Evolutionary conservation across 2,113 vertebrate genomes (phyloP).

Genomic region (Mastomys coucha): DNA sequence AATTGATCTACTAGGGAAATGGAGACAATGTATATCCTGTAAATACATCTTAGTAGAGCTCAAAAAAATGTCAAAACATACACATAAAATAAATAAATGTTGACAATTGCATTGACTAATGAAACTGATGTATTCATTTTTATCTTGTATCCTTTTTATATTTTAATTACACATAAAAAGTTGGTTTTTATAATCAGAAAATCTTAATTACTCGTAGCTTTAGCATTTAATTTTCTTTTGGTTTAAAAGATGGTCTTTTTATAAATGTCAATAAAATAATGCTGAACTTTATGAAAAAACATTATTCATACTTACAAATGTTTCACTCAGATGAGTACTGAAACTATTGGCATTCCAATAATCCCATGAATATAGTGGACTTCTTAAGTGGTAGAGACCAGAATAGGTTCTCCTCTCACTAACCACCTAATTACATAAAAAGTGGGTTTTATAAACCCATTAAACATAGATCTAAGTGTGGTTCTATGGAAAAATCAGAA

Average conservation of each 20-base stretch:
- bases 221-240: neutral
- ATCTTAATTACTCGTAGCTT: neutral
- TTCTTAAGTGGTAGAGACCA: neutral
- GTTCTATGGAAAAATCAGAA: neutral
- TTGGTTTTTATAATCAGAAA: neutral
- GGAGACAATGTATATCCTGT: neutral
- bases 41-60: neutral
- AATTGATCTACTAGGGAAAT: neutral
- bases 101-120: neutral
- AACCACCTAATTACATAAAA: neutral
- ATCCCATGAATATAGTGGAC: neutral
- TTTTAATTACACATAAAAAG: neutral
- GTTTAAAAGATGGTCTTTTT: neutral
- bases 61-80: neutral
- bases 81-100: neutral
- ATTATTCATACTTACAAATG: neutral
- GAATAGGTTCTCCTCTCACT: neutral
- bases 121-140: neutral
- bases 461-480: neutral
- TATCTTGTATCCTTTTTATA: neutral
- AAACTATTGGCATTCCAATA: neutral
- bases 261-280: neutral
- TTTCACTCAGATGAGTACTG: neutral
- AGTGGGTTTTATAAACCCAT: neutral
- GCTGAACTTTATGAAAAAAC: neutral